Conservation (phyloP, 2,113 vertebrate species). For the Mastomys natalensis region DNA sequence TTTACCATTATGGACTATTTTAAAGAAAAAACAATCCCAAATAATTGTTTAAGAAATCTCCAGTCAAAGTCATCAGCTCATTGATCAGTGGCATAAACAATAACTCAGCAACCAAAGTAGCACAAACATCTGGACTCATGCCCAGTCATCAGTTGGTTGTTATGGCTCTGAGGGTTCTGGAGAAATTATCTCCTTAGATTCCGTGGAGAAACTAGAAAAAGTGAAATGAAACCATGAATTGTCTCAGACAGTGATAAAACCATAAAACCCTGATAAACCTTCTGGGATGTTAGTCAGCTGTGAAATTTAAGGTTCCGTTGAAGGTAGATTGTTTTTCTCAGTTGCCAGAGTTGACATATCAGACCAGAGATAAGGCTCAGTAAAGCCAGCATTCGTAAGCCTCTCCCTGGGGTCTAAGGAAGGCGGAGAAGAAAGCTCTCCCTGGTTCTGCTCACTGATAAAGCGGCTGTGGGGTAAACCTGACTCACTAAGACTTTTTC, state of each 20-base stretch:
- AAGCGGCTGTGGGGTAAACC: neutral
- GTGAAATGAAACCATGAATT: neutral
- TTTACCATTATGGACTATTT: neutral
- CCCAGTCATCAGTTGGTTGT: constrained; percentile 17
- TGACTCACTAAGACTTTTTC: neutral
- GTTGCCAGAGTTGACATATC: neutral
- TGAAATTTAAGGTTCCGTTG: neutral
- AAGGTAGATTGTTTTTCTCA: neutral
- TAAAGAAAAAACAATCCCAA: neutral
- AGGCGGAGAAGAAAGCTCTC: neutral
- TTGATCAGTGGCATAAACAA: neutral
- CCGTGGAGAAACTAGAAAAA: neutral
- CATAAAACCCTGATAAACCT: neutral
- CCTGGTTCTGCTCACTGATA: neutral
- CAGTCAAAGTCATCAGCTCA: neutral
- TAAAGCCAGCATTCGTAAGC: neutral
- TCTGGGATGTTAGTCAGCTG: neutral
- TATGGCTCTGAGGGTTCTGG: neutral
- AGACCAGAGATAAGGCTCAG: neutral
- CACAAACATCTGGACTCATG: neutral
- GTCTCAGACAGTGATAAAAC: constrained; percentile 10
- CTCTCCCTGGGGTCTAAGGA: neutral
- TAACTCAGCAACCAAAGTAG: neutral
- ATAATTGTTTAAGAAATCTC: neutral
- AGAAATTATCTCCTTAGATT: constrained; percentile 30